These are phyloP conservation scores for Hippasteria phrygiana DNA, from an alignment of 53 echinoderm and acorn worm genomes.

Conservation along the genomic window DNA sequence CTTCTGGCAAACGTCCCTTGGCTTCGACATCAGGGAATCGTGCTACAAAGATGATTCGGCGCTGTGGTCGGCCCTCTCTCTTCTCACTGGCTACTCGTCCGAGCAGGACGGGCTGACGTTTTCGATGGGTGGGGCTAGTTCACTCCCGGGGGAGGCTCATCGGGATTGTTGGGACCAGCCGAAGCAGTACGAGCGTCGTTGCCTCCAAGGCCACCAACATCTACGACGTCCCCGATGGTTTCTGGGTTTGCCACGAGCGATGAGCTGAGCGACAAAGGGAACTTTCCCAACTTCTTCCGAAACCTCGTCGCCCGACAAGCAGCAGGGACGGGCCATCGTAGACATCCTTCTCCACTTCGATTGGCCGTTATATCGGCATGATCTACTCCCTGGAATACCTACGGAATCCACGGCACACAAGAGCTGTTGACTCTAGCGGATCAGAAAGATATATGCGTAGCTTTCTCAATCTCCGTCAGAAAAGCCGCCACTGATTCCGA, in stretches of 20 bases:
- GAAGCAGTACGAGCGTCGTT: slow-evolving; percentile 10
- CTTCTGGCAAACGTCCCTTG: slow-evolving; percentile 32
- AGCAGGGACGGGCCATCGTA: slow-evolving; percentile 23
- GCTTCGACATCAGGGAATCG: slow-evolving; percentile 39
- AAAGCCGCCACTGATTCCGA: background rate
- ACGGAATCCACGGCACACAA: slow-evolving; percentile 22
- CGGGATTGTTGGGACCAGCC: slow-evolving; percentile 19
- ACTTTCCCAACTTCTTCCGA: slow-evolving; percentile 60
- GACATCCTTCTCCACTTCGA: slow-evolving; percentile 43
- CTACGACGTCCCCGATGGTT: slow-evolving; percentile 36
- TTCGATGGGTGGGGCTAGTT: background rate
- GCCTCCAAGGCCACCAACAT: slow-evolving; percentile 3
- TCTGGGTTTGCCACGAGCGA: slow-evolving; percentile 53
- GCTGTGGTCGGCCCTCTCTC: slow-evolving; percentile 22
- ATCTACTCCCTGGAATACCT: background rate
- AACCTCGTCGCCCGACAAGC: slow-evolving; percentile 30
- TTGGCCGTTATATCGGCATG: slow-evolving; percentile 42
- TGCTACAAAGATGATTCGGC: background rate
- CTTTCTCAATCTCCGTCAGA: background rate
- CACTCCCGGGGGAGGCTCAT: background rate
- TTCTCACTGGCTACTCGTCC: background rate
- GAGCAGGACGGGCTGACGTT: background rate
- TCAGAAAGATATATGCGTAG: background rate
- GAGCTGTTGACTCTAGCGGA: background rate
- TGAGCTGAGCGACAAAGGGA: slow-evolving; percentile 46